Base-by-base conservation (phyloP, 2,797 vertebrate species). In the Staurois parvus region DNA sequence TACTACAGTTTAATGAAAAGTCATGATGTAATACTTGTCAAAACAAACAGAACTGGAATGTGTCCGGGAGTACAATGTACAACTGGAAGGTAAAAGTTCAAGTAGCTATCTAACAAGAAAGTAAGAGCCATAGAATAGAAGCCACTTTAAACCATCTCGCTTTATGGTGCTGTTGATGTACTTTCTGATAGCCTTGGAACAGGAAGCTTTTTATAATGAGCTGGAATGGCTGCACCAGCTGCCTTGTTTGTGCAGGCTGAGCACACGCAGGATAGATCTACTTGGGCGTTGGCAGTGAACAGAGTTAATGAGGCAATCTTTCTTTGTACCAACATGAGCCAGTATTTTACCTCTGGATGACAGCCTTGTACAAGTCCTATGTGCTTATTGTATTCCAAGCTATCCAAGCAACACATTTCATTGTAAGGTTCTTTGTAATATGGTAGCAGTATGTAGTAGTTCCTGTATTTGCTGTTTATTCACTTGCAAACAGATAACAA, bases 181-280 rank as follows among this genome's bases (percentile, higher is more conserved):
- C 37, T 26, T 30, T 85, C 28, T 81, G 72, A 85, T 80, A 81
- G 8, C 26, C 29, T 32, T 59, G 13, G n/a, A 28, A 81, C 84
- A 85, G 84, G 84, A 85, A 81, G 78, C 78, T 76, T 62, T 67
- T 76, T 75, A 34, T 42, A 70, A 62, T 85, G 30, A 70, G 78
- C 12, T 42, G 26, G n/a, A 30, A 72, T 42, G 42, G 45, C 12
- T 32, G 32, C 69, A 45, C 68, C 48, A 15, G 30, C 32, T 42
- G 68, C 32, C 52, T 52, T 76, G 78, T 81, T 76, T 76, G 45
- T 76, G 62, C 34, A 64, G 45, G 62, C 78, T 59, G n/a, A 56
- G 8, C n/a, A 85, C n/a, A 69, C 52, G 42, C 72, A 73, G 70
- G 56, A 84, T 73, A 32, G 30, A 69, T 48, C 64, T 85, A 17